Evolutionary conservation across 2,888 invertebrate species (phyloP), one percentile per base, ranked within the genome.

Genomic region (Campopleginae sp.): DNA sequence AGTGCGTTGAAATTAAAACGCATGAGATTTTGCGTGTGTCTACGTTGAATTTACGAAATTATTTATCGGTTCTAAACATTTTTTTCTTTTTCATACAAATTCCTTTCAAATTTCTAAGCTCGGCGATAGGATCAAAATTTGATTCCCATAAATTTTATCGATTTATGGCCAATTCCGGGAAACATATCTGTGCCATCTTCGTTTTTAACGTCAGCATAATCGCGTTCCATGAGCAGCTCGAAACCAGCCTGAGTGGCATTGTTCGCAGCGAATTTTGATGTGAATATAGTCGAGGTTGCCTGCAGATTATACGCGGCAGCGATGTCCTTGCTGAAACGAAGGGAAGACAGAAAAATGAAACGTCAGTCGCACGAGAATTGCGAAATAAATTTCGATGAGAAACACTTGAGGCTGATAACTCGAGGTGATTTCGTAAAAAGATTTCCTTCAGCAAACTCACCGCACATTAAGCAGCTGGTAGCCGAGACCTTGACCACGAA

Each of bases 401-500:
- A 17, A 31, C n/a, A n/a, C 38, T 14, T 19, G 44, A 48, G 44
- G 23, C 17, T 48, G 14, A 1, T 8, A 31, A 31, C 31, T n/a
- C n/a, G 5, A 17, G 6, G 12, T 0, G 12, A 58, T 58, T 23
- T 44, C 10, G 6, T 44, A 5, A 7, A 23, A 38, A 10, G 19
- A 23, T 14, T 19, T 0, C 10, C n/a, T n/a, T n/a, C n/a, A n/a
- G 38, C 31, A 23, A 10, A 31, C 48, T 87, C 76, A 91, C 90
- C 95, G 88, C 14, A 90, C 88, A 74, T 86, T 48, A 10, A 92
- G 88, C 38, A 93, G 84, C 42, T 88, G 80, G 17, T 88, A 84
- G 23, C 90, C 92, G 14, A 92, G 84, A 33, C 91, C 91, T 85
- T 93, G 91, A 14, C 94, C 93, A 44, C 94, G 89, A 82, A 90